A percentile compares a stretch with the other conserved stretches of the same genome.
phyloP scores from a whole-genome alignment of 2,113 vertebrate species.

The Todiramphus saurophagus region DNA sequence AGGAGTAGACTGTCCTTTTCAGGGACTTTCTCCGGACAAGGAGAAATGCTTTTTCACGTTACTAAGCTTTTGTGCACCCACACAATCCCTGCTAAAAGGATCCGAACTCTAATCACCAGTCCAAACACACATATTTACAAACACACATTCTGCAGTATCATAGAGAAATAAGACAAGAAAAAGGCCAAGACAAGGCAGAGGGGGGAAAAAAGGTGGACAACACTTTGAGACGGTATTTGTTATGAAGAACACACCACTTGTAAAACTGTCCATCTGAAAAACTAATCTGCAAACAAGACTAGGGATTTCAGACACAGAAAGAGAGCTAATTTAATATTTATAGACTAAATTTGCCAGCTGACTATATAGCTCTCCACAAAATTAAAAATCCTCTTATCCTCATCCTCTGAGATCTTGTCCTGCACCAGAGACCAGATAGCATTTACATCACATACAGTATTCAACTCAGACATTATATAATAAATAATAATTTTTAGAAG shows the following conservation, averaged over 20 bases:
- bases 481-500: neutral
- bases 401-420: neutral
- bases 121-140: neutral
- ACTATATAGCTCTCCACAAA: conserved; percentile 22
- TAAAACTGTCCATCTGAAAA: conserved; percentile 3
- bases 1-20: neutral
- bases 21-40: neutral
- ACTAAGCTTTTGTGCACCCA: neutral
- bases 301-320: neutral
- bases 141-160: neutral
- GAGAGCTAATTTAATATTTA: conserved; percentile 57
- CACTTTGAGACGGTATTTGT: neutral
- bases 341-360: conserved; percentile 55
- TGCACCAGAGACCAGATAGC: neutral
- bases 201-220: neutral
- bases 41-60: neutral
- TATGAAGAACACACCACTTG: neutral
- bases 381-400: conserved; percentile 30
- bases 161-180: neutral
- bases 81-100: neutral
- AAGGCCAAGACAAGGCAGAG: neutral
- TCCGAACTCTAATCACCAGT: neutral
- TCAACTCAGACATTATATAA: neutral
- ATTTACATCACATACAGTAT: neutral
- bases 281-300: conserved; percentile 1